Base-by-base conservation (phyloP, 2,888 invertebrate species). In the Spialia ferax region DNA sequence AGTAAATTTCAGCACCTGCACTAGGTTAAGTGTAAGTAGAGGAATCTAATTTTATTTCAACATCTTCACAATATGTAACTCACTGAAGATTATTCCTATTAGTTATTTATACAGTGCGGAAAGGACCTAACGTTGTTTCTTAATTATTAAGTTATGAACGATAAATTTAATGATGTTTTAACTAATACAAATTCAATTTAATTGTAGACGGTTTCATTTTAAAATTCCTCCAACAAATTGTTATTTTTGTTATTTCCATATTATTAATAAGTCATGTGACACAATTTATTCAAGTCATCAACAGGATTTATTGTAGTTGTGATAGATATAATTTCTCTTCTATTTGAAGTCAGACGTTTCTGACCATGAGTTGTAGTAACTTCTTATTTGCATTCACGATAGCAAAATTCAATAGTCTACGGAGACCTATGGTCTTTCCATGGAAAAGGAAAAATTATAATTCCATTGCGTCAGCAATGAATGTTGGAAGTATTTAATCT, bases 401-500 rank as follows among this genome's bases (percentile, higher is more conserved):
- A 35, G 2, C 0, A 35, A 35, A 35, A 29, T 29, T 2, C 1
- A 35, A 35, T 35, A 11, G 10, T 35, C 8, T 29, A 8, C 29
- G 1, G 3, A 8, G n/a, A n/a, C n/a, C 38, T n/a, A 38, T n/a
- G n/a, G 38, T 5, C 6, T n/a, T 3, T 18, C 2, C 7, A 45
- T 7, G 3, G 18, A 52, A n/a, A 52, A 52, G 23, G 26, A 52
- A 52, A 52, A 52, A 23, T 52, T 26, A 26, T 52, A 23, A 52
- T 52, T 52, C 52, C n/a, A 57, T 63, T 52, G 63, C 56, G 65
- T 63, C 56, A 70, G 71, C 63, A 68, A 69, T 48, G 48, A 74
- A 76, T 69, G 71, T 74, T 73, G 68, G 66, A 62, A 64, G 70
- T 79, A 81, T 81, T 81, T 85, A 88, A 89, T 88, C 85, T 83